Percentiles rank a stretch among this genome's conserved stretches.
phyloP scores from a whole-genome alignment of 2,888 invertebrate species.

The Acanthosoma haemorrhoidale region DNA sequence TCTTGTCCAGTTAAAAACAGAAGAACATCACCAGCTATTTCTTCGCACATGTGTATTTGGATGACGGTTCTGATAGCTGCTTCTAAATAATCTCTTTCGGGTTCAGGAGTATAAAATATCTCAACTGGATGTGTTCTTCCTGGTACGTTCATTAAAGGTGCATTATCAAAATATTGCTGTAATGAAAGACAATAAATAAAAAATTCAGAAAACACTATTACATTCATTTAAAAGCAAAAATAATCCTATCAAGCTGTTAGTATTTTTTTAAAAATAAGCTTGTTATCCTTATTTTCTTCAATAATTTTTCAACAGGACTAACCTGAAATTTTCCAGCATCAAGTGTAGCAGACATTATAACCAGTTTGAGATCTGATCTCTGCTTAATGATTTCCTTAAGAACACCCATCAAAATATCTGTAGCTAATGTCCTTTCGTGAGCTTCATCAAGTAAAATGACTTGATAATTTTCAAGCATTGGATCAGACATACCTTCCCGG shows the following conservation, averaged over 20 bases:
- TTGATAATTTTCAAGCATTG: conserved; percentile 92
- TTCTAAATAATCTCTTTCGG: conserved; percentile 95
- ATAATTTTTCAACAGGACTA: conserved; percentile 32
- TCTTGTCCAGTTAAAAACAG: conserved; percentile 80
- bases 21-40: conserved; percentile 84
- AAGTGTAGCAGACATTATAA: conserved; percentile 98
- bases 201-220: neutral
- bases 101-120: conserved; percentile 98
- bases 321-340: conserved; percentile 97
- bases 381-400: conserved; percentile 94
- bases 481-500: conserved; percentile 98
- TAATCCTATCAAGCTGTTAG: too few relatives aligned
- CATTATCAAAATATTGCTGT: conserved; percentile 94
- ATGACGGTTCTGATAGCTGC: conserved; percentile 97
- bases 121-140: conserved; percentile 93
- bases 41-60: conserved; percentile 95
- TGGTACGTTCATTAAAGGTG: conserved; percentile 97
- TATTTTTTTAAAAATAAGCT: neutral
- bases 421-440: conserved; percentile 96
- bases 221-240: neutral
- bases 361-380: conserved; percentile 85
- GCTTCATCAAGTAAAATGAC: conserved; percentile 96
- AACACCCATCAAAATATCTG: conserved; percentile 98
- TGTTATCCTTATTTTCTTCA: too few relatives aligned
- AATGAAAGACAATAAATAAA: conserved; percentile 34